Percentiles rank a stretch among this genome's conserved stretches.
These are phyloP conservation scores for Hozukius guyotensis DNA, from an alignment of 2,797 vertebrate genomes.

Conservation along the genomic window DNA sequence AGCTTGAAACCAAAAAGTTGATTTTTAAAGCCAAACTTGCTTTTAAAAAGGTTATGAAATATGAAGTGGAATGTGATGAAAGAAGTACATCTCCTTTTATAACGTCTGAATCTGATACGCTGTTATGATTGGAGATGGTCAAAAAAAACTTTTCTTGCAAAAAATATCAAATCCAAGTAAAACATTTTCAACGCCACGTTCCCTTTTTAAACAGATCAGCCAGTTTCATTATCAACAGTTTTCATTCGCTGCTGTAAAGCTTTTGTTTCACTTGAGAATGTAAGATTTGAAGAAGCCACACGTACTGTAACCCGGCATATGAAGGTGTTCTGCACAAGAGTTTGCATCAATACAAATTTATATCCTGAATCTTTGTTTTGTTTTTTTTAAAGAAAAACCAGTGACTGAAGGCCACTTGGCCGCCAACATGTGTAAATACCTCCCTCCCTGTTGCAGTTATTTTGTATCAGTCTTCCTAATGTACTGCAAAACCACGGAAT, in stretches of 20 bases:
- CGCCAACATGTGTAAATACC: slow-evolving; percentile 76
- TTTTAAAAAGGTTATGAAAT: slow-evolving; percentile 32
- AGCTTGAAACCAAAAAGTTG: not conserved
- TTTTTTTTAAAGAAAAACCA: slow-evolving; percentile 33
- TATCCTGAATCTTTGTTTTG: slow-evolving; percentile 55
- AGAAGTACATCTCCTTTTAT: slow-evolving; percentile 59
- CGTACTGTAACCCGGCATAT: slow-evolving; percentile 85
- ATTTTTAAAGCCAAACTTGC: slow-evolving; percentile 2
- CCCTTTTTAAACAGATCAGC: slow-evolving; percentile 11
- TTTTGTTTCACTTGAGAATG: slow-evolving; percentile 61
- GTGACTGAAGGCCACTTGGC: slow-evolving; percentile 79
- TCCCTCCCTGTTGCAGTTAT: slow-evolving; percentile 84
- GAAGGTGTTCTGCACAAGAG: slow-evolving; percentile 75
- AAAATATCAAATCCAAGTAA: slow-evolving; percentile 2
- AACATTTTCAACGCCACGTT: slow-evolving; percentile 8
- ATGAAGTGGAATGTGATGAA: slow-evolving; percentile 1
- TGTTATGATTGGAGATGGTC: slow-evolving; percentile 68
- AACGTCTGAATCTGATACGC: slow-evolving; percentile 75
- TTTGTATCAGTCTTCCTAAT: slow-evolving; percentile 97
- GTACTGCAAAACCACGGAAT: slow-evolving; percentile 98
- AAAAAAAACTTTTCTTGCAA: not conserved
- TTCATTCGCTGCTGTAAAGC: slow-evolving; percentile 41
- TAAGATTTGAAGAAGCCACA: slow-evolving; percentile 74
- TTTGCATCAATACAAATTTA: slow-evolving; percentile 66
- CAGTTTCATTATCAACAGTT: slow-evolving; percentile 34